These are phyloP conservation scores for Alethe diademata DNA, from an alignment of 2,113 vertebrate genomes.

Conservation along the genomic window DNA sequence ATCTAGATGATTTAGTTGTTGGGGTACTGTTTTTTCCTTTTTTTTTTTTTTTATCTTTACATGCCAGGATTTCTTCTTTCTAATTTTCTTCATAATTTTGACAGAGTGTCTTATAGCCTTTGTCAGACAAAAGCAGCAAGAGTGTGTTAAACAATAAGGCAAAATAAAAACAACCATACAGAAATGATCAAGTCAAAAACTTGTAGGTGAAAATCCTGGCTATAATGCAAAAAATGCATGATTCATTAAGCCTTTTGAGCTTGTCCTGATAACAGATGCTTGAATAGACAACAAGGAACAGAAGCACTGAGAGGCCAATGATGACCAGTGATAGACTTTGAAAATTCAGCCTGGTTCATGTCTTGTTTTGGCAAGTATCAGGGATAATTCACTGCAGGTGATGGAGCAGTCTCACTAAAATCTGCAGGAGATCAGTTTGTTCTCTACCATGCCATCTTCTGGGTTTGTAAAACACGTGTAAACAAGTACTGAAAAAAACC, in stretches of 20 bases:
- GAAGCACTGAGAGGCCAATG: background rate
- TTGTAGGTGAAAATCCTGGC: background rate
- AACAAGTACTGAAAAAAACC: background rate
- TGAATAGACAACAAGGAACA: background rate
- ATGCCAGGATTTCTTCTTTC: background rate
- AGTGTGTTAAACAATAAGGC: rapidly evolving
- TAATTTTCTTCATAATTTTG: background rate
- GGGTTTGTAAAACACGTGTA: background rate
- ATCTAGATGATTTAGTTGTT: background rate
- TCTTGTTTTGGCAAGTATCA: background rate
- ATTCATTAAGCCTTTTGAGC: background rate
- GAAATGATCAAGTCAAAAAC: background rate
- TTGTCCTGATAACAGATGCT: background rate
- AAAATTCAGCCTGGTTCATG: background rate
- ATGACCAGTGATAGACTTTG: background rate
- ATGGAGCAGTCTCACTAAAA: background rate
- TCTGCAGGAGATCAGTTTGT: background rate
- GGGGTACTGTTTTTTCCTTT: rapidly evolving
- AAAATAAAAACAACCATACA: background rate
- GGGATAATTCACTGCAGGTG: background rate
- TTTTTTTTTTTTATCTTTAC: background rate
- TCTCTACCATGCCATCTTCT: background rate
- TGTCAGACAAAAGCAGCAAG: background rate
- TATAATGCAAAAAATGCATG: background rate
- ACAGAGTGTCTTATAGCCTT: background rate